These are phyloP conservation scores for Drosophila parabipectinata DNA, from an alignment of 1,140 invertebrate genomes.

Conservation along the genomic window DNA sequence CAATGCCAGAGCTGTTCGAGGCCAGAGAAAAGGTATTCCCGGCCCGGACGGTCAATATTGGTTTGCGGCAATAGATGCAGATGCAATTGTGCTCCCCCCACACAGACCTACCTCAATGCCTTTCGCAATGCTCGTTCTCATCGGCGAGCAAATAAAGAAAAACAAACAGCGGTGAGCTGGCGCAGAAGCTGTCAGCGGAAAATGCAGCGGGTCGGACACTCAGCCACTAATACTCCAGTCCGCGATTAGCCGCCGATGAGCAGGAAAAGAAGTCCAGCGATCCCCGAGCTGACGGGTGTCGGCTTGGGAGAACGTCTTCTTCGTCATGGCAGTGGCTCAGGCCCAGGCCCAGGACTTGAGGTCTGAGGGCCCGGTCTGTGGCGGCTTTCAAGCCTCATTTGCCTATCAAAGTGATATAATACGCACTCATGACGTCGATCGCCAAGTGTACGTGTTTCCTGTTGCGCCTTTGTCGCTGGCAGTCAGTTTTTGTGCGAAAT, in stretches of 20 bases:
- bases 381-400: conserved; percentile 80
- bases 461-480: conserved; percentile 40
- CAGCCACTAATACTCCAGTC: conserved; percentile 13
- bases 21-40: neutral
- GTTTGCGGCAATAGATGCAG: conserved; percentile 8
- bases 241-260: conserved; percentile 31
- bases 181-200: conserved; percentile 57
- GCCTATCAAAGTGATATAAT: conserved; percentile 80
- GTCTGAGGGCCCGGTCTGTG: conserved; percentile 1
- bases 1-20: conserved; percentile 30
- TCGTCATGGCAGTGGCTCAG: conserved; percentile 44
- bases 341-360: neutral
- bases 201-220: conserved; percentile 22
- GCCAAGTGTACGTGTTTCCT: conserved; percentile 71
- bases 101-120: conserved; percentile 58
- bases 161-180: conserved; percentile 36
- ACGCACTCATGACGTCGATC: conserved; percentile 73
- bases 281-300: conserved; percentile 51
- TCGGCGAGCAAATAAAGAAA: conserved; percentile 46
- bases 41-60: conserved; percentile 29
- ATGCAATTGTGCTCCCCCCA: neutral
- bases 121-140: conserved; percentile 19
- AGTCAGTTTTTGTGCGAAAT: conserved; percentile 45
- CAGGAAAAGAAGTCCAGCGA: conserved; percentile 11
- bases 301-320: conserved; percentile 59